phyloP scores from a whole-genome alignment of 1,140 invertebrate genomes.

The Cyphomyrmex costatus region DNA sequence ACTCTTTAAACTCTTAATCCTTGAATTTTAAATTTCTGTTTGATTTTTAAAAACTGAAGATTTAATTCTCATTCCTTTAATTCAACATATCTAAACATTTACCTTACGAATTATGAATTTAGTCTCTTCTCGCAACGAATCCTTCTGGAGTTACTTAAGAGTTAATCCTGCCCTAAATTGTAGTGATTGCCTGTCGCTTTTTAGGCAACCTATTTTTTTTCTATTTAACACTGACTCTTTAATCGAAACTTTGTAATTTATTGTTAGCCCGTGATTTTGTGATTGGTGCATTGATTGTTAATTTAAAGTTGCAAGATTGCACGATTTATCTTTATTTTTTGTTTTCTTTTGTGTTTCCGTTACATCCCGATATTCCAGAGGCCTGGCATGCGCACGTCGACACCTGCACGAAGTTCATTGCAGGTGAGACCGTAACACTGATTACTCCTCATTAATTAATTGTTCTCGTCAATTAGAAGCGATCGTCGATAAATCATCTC shows the following conservation, averaged over 20 bases:
- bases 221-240: slow-evolving; percentile 14
- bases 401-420: slow-evolving; percentile 82
- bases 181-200: slow-evolving; percentile 21
- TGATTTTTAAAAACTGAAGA: background rate
- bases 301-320: slow-evolving; percentile 12
- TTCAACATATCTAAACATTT: background rate
- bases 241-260: background rate
- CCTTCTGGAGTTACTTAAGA: background rate
- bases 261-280: slow-evolving; percentile 10
- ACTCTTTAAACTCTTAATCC: background rate
- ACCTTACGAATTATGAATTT: background rate
- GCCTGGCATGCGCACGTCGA: slow-evolving; percentile 79
- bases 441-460: slow-evolving; percentile 54
- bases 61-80: background rate
- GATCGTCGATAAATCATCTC: background rate
- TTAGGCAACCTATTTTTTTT: slow-evolving; percentile 7
- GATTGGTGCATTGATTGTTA: slow-evolving; percentile 28
- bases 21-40: background rate
- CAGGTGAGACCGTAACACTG: slow-evolving; percentile 83
- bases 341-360: slow-evolving; percentile 70
- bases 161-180: slow-evolving; percentile 3
- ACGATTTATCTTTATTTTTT: slow-evolving; percentile 14
- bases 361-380: slow-evolving; percentile 82
- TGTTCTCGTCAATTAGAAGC: slow-evolving; percentile 15
- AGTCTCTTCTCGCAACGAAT: background rate